These are phyloP conservation scores for Danaus chrysippus DNA, from an alignment of 2,888 invertebrate genomes.

Conservation along the genomic window DNA sequence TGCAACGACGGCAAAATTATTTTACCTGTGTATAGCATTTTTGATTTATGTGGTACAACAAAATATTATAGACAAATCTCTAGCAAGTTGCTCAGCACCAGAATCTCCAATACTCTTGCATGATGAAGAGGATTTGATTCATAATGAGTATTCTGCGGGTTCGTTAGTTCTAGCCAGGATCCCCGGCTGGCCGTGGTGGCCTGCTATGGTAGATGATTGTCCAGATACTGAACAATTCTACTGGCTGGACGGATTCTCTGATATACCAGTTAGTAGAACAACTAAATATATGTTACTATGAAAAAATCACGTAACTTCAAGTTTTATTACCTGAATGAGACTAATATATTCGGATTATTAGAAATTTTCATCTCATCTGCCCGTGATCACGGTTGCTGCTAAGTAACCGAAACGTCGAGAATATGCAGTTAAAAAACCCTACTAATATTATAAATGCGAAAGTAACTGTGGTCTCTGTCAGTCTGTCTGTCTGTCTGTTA, in stretches of 20 bases:
- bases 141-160: slow-evolving; percentile 80
- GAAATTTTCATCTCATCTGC: too few species aligned
- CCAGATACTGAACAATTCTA: slow-evolving; percentile 81
- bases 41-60: too few species aligned
- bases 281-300: neutral
- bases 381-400: too few species aligned
- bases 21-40: neutral
- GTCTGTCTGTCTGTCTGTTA: too few species aligned
- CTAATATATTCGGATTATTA: neutral
- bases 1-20: neutral
- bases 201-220: slow-evolving; percentile 84
- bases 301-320: neutral
- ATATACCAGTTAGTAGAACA: slow-evolving; percentile 64
- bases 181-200: slow-evolving; percentile 84
- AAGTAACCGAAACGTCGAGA: too few species aligned
- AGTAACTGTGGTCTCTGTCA: too few species aligned
- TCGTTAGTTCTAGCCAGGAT: slow-evolving; percentile 83
- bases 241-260: slow-evolving; percentile 77
- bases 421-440: too few species aligned
- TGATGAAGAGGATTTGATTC: slow-evolving; percentile 77
- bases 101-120: slow-evolving; percentile 64
- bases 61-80: slow-evolving; percentile 49
- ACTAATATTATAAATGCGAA: too few species aligned
- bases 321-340: neutral
- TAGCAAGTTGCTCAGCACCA: slow-evolving; percentile 72